These are phyloP conservation scores for Capitella teleta DNA, from an alignment of 1,140 invertebrate genomes.

Conservation along the genomic window DNA sequence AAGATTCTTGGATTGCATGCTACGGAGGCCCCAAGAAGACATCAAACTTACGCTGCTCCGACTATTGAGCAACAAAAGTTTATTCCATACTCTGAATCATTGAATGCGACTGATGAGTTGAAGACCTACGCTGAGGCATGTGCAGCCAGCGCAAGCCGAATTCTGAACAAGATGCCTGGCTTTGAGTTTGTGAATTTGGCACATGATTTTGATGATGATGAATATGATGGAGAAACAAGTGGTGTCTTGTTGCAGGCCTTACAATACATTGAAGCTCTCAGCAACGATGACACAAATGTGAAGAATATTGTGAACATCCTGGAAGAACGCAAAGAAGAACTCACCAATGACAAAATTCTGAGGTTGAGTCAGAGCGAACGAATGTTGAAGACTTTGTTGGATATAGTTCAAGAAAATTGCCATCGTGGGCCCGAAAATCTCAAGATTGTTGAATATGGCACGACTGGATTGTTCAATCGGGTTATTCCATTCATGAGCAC, in stretches of 20 bases:
- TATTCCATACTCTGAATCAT: conserved; percentile 56
- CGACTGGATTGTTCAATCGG: conserved; percentile 20
- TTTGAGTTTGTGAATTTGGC: no score
- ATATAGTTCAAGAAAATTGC: conserved; percentile 75
- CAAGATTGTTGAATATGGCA: conserved; percentile 60
- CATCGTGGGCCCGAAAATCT: conserved; percentile 58
- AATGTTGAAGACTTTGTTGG: conserved; percentile 16
- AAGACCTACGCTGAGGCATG: background rate
- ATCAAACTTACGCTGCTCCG: conserved; percentile 54
- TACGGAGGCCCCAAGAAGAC: conserved; percentile 69
- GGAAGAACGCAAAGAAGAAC: background rate
- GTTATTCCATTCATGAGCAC: conserved; percentile 26
- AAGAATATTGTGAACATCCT: conserved; percentile 7
- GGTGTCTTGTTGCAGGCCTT: no score
- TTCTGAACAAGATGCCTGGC: no score
- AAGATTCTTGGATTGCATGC: conserved; percentile 83
- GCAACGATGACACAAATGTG: conserved; percentile 1
- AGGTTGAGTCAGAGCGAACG: background rate
- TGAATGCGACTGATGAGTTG: background rate
- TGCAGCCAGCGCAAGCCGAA: no score
- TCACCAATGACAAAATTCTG: background rate
- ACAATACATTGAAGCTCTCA: no score
- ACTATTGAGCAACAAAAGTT: conserved; percentile 73
- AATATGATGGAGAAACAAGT: no score
- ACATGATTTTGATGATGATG: no score